A percentile compares a stretch with the other conserved stretches of the same genome.
These are phyloP conservation scores for Listrodromus nycthemerus DNA, from an alignment of 2,888 invertebrate species.

Conservation along the genomic window DNA sequence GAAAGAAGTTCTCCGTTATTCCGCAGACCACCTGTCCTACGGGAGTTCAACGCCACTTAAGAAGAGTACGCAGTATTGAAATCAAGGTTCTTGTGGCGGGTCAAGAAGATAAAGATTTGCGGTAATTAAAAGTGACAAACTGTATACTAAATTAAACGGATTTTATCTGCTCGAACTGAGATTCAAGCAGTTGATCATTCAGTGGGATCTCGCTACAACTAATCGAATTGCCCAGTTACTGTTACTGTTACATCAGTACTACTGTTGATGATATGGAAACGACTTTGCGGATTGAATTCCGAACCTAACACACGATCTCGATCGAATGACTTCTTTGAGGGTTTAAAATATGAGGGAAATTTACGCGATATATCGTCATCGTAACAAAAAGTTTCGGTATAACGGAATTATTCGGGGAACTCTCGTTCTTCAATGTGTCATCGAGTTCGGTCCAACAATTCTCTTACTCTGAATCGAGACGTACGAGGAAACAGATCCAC, in stretches of 20 bases:
- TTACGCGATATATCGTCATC: constrained; percentile 55
- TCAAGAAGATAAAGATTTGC: background rate
- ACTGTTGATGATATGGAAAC: background rate
- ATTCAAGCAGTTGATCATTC: background rate
- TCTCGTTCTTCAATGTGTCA: constrained; percentile 45
- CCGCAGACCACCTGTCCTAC: constrained; percentile 2
- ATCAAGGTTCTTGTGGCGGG: background rate
- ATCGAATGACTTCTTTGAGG: constrained; percentile 55
- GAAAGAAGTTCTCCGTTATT: constrained; percentile 18
- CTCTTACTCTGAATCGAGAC: constrained; percentile 44
- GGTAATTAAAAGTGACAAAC: background rate
- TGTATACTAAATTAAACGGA: background rate
- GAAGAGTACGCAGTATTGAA: constrained; percentile 27
- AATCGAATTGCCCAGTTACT: background rate
- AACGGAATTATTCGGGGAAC: constrained; percentile 48
- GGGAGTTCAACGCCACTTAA: background rate
- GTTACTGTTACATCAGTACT: too few species aligned
- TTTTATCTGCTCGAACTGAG: background rate
- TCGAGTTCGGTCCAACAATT: constrained; percentile 63
- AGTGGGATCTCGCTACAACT: background rate
- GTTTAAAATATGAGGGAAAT: constrained; percentile 51
- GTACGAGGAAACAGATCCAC: background rate
- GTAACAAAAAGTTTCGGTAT: constrained; percentile 35
- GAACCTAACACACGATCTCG: constrained; percentile 49
- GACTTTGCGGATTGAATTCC: constrained; percentile 18